Base-by-base conservation (phyloP, 2,888 invertebrate species). In the Crioceris asparagi region DNA sequence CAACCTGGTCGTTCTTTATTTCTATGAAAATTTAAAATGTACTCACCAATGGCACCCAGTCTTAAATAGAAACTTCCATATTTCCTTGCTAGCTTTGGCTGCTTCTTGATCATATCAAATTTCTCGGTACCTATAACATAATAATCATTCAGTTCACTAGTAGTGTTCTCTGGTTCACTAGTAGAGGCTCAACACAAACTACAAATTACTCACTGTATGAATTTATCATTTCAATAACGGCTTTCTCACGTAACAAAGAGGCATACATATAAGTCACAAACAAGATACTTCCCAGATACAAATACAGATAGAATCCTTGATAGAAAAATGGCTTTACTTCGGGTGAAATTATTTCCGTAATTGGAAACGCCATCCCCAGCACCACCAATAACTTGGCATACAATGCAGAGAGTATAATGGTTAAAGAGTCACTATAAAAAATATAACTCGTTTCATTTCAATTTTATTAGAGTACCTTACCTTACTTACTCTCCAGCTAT, bases 321-420 rank as follows among this genome's bases (percentile, higher is more conserved):
- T 91, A 92, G 67, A 87, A 91, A 21, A 87, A 87, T 47, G 88
- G 86, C 56, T 91, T 90, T 60, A 92, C 88, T 66, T 88, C 86
- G 12, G 86, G 85, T 25, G 91, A 90, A 59, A 92, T 91, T 52
- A 92, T 90, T 72, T 94, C 92, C 45, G 93, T 88, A 81, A 94
- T 83, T 35, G 93, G 93, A 66, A 94, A 90, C n/a, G 92, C 90
- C 49, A 90, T 81, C 43, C 93, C 93, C 83, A 92, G 86, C 31
- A 94, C 91, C 27, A 93, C 90, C 52, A 94, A 67, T 33, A 93
- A 72, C 66, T 94, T 91, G 29, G 90, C 92, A 62, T 94, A 94
- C 23, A 94, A 74, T 1, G 92, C 92, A 44, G 93, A 93, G 48
- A 93, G 71, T 12, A 90, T 85, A 25, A 87, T 84, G 39, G 88